phyloP scores from a whole-genome alignment of 2,888 invertebrate genomes.

The Morpho helenor region DNA sequence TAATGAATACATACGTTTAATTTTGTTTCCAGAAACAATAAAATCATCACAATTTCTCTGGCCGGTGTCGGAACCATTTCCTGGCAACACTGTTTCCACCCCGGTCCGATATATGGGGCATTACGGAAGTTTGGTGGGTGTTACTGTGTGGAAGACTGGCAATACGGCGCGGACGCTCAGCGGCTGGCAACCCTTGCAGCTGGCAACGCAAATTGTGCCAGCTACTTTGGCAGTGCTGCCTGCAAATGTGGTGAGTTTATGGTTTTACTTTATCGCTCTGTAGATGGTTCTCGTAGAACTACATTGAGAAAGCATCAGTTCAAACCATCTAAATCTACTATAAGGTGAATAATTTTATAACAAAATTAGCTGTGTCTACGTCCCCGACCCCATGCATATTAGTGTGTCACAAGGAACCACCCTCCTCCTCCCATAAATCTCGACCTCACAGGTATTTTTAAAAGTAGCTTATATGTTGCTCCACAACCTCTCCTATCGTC shows the following conservation, averaged over 20 bases:
- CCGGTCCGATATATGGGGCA: slow-evolving; percentile 85
- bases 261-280: no score
- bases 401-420: no score
- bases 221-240: slow-evolving; percentile 89
- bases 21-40: slow-evolving; percentile 81
- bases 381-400: no score
- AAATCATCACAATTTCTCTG: slow-evolving; percentile 86
- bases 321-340: no score
- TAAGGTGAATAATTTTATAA: no score
- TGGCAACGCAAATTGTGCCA: slow-evolving; percentile 94
- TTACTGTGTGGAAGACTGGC: slow-evolving; percentile 81
- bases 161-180: slow-evolving; percentile 79
- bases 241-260: slow-evolving; percentile 71
- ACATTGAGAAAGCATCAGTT: no score
- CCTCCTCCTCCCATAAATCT: no score
- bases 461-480: no score
- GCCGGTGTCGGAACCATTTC: slow-evolving; percentile 79
- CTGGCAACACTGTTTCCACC: slow-evolving; percentile 77
- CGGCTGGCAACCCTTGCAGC: slow-evolving; percentile 90
- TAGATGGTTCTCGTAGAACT: no score
- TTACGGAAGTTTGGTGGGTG: slow-evolving; percentile 85
- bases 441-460: no score
- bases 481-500: no score
- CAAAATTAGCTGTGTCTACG: no score
- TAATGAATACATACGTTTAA: background rate